Conservation (phyloP, 30 jellyfish, hydroid and myxozoan species). For the Nemopilema nomurai region DNA sequence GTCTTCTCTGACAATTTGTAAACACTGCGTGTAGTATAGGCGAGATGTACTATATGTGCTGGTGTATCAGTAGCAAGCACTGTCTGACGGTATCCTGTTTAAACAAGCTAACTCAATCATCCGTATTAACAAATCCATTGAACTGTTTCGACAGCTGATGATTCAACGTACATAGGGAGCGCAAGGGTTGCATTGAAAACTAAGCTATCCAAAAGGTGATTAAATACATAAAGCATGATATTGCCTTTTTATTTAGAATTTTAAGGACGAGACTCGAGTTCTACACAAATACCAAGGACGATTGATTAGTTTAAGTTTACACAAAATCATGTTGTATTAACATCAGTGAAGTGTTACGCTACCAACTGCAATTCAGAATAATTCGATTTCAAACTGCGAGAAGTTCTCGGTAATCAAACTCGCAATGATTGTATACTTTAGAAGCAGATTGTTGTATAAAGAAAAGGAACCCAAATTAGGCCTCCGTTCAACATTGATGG, state of each 20-base stretch:
- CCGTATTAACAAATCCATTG: neutral
- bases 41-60: no score
- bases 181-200: neutral
- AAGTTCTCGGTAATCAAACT: neutral
- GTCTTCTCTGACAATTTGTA: no score
- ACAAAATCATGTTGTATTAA: neutral
- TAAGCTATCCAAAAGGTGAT: neutral
- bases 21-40: no score
- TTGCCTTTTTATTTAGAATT: neutral
- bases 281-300: neutral
- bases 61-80: no score
- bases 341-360: neutral
- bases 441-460: neutral
- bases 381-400: neutral
- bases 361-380: neutral
- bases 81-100: neutral
- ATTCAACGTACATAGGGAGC: neutral
- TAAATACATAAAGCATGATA: neutral
- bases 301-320: neutral
- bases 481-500: no score
- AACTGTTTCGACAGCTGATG: neutral
- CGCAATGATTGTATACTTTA: neutral
- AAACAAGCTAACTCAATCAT: neutral
- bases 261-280: neutral
- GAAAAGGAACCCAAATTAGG: no score